Evolutionary conservation across 2,113 vertebrate species (phyloP).

Genomic region (Melospiza melodia): DNA sequence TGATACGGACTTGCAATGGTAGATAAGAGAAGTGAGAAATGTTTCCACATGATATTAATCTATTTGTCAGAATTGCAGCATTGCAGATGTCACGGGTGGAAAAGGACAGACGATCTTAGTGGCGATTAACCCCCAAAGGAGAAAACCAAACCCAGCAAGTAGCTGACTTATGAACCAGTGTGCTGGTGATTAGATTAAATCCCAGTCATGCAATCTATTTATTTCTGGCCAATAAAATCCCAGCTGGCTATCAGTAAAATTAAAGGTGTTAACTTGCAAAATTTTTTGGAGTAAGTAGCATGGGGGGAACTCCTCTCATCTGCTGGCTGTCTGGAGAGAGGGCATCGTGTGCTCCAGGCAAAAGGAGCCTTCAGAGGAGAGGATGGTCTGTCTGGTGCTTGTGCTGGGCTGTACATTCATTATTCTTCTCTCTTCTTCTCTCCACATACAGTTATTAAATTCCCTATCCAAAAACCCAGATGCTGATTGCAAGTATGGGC

Average conservation of each 20-base stretch:
- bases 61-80: conserved; percentile 25
- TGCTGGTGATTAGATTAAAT: background rate
- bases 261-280: conserved; percentile 49
- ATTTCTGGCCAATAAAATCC: background rate
- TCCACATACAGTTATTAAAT: conserved; percentile 78
- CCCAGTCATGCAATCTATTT: conserved; percentile 11
- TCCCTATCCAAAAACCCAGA: conserved; percentile 75
- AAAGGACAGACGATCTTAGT: conserved; percentile 2
- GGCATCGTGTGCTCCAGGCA: background rate
- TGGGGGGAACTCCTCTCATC: background rate
- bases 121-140: conserved; percentile 41
- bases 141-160: background rate
- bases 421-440: background rate
- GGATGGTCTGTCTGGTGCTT: background rate
- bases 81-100: background rate
- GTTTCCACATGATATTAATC: conserved; percentile 10
- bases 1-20: background rate
- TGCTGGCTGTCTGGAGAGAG: background rate
- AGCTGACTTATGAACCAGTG: background rate
- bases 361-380: background rate
- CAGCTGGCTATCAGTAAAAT: background rate
- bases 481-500: conserved; percentile 73
- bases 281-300: background rate
- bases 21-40: conserved; percentile 41
- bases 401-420: background rate